A percentile compares a stretch with the other conserved stretches of the same genome.
Evolutionary conservation across 2,113 vertebrate species (phyloP).

Genomic region (Puffinus mauretanicus): DNA sequence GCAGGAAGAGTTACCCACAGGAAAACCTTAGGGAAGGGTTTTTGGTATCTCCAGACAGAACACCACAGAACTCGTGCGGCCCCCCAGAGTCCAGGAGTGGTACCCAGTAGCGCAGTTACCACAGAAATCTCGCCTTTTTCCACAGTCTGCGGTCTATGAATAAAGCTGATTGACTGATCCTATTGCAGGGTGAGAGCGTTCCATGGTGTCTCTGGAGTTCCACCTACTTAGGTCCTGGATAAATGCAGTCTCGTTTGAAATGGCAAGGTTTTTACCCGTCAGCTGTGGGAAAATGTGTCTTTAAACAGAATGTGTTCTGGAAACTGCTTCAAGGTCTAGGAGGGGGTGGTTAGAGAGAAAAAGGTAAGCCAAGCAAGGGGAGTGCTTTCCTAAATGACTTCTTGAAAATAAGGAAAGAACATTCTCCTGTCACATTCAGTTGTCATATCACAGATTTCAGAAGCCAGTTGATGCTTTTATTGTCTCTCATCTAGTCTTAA

Average conservation of each 20-base stretch:
- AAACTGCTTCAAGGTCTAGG: background rate
- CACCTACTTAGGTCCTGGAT: background rate
- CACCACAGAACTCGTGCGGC: fast-evolving
- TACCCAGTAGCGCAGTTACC: background rate
- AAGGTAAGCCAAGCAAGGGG: background rate
- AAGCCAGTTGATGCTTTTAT: background rate
- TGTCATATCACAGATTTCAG: background rate
- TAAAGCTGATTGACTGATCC: background rate
- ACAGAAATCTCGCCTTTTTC: background rate
- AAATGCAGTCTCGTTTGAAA: background rate
- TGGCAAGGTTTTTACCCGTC: background rate
- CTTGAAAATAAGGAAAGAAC: background rate
- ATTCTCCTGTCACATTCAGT: background rate
- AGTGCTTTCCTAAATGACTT: background rate
- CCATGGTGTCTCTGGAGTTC: background rate
- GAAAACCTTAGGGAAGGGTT: background rate
- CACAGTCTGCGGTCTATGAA: fast-evolving
- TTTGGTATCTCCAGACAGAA: background rate
- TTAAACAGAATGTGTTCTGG: background rate
- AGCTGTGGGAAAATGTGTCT: background rate
- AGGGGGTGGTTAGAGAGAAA: background rate
- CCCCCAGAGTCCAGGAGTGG: background rate
- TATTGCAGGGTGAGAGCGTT: background rate
- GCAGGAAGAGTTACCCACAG: background rate
- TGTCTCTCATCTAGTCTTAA: background rate